Evolutionary conservation across 2,113 vertebrate species (phyloP), one percentile per base, ranked within the genome.

Genomic region (Oxyruncus cristatus): DNA sequence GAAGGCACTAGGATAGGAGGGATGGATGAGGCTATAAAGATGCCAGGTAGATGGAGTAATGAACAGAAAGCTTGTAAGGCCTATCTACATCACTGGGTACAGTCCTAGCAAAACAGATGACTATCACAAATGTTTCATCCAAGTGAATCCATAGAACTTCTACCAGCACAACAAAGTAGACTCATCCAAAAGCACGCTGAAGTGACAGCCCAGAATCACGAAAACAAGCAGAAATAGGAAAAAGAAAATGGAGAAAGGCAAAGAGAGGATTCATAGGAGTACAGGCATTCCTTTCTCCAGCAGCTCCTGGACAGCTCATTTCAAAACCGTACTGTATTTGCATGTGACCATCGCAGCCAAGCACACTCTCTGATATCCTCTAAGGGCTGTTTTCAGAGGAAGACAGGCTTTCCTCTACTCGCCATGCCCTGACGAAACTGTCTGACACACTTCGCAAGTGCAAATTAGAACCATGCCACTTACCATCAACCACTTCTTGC

Each of bases 301-400:
- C 85, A 96, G 90, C 82, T 92, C 95, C 92, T 94, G 93, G 93
- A 93, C 95, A 96, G 93, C 92, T 94, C 96, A 93, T 94, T 94
- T 97, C 75, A 82, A 96, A 96, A 91, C 91, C 55, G 18, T 46
- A 55, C 28, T n/a, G 66, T 76, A 85, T 85, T 93, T 96, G 88
- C 75, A 85, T 96, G 85, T 70, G 88, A 87, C 88, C 87, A 68
- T 82, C 3, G 0, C 86, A 89, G 86, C 53, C 86, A 92, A 96
- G 78, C 70, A 70, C 0, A 0, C 73, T 78, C 77, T 76, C 92
- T 73, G 95, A 86, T 92, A 96, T 84, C 53, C 90, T 92, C 80
- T 89, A 42, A 85, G 91, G 81, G 86, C 84, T 92, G 83, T 91
- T 96, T 94, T 61, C 95, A 97, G 80, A 89, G 91, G 83, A 95